Percentiles rank a stretch among this genome's conserved stretches.
phyloP scores from a whole-genome alignment of 2,797 vertebrate genomes.

The Manis javanica region DNA sequence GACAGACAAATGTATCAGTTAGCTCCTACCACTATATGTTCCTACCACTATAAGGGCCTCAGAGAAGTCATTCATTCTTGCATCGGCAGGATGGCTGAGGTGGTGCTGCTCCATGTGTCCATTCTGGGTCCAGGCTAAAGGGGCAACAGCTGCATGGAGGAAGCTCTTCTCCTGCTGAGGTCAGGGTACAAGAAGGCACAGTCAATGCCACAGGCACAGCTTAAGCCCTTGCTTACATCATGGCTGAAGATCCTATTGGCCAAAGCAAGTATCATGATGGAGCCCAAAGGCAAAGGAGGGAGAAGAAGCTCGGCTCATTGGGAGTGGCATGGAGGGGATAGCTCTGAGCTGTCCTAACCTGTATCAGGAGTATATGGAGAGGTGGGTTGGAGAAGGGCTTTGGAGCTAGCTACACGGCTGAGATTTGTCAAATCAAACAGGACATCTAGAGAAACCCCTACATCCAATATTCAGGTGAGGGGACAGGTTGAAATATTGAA shows the following conservation, averaged over 20 bases:
- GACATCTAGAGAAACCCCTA: neutral
- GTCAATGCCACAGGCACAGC: neutral
- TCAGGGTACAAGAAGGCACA: neutral
- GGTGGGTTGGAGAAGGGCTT: neutral
- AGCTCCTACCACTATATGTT: no score
- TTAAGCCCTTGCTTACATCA: neutral
- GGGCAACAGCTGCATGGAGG: neutral
- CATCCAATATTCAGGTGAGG: neutral
- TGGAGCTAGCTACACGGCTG: neutral
- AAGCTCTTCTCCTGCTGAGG: neutral
- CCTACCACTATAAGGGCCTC: no score
- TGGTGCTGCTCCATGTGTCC: neutral
- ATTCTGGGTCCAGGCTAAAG: neutral
- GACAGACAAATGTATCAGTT: neutral
- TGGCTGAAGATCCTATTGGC: neutral
- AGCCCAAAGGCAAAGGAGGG: neutral
- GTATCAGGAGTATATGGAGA: neutral
- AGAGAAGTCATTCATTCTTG: neutral
- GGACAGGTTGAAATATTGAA: neutral
- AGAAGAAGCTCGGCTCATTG: neutral
- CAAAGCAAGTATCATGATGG: neutral
- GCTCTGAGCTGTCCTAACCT: neutral
- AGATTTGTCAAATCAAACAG: neutral
- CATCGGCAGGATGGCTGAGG: neutral
- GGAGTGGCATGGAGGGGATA: no score